phyloP scores from a whole-genome alignment of 2,113 vertebrate species.

The Odontophorus gujanensis region DNA sequence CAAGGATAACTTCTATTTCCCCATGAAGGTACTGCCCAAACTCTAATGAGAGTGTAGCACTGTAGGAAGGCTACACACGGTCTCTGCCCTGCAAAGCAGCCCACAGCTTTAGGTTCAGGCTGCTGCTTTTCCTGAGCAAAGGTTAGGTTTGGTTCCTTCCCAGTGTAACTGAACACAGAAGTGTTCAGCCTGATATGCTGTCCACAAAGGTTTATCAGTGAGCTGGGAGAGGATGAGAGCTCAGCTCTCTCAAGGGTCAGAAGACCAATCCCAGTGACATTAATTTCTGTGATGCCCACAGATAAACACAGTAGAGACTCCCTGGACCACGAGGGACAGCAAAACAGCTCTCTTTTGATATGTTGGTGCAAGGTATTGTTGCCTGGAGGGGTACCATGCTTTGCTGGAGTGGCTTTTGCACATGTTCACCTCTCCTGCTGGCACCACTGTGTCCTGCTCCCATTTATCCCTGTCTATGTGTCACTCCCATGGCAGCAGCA shows the following conservation, averaged over 20 bases:
- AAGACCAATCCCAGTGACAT: neutral
- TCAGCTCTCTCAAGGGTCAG: neutral
- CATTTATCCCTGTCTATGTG: neutral
- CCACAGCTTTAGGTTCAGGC: accelerated
- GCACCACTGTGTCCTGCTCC: accelerated
- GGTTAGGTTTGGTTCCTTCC: neutral
- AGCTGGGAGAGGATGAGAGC: neutral
- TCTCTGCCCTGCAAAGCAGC: accelerated
- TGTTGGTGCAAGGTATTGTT: neutral
- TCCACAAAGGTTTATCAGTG: neutral
- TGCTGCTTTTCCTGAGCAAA: neutral
- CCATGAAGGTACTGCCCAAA: accelerated
- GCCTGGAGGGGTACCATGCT: neutral
- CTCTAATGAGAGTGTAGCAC: accelerated
- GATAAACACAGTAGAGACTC: neutral
- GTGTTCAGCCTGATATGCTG: accelerated
- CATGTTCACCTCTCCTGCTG: accelerated
- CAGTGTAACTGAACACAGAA: accelerated
- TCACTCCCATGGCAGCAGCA: neutral
- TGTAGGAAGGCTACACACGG: accelerated
- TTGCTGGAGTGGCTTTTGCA: too few relatives aligned
- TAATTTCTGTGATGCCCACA: neutral
- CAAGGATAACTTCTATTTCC: neutral
- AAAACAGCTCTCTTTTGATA: neutral
- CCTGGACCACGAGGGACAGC: neutral